Conservation (phyloP, 2,888 invertebrate genomes). For the Dugesia japonica region DNA sequence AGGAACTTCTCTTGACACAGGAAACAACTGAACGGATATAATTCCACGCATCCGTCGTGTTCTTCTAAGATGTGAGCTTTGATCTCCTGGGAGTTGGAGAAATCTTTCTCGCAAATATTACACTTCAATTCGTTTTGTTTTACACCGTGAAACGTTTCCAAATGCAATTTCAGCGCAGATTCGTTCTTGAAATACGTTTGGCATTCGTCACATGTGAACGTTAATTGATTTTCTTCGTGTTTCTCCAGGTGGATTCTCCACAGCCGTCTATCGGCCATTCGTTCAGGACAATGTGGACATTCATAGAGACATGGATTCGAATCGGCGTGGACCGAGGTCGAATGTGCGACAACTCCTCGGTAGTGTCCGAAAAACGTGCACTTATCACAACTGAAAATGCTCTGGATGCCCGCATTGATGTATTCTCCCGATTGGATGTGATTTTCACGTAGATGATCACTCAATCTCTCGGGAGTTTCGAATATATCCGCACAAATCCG, state of each 20-base stretch:
- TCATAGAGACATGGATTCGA: slow-evolving; percentile 28
- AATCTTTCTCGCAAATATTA: too few relatives aligned
- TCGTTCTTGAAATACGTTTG: slow-evolving; percentile 25
- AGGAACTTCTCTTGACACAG: slow-evolving; percentile 30
- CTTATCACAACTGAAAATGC: slow-evolving; percentile 31
- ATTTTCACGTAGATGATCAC: slow-evolving; percentile 30
- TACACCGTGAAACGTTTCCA: slow-evolving; percentile 30
- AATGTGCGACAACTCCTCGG: slow-evolving; percentile 27
- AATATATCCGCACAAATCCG: slow-evolving; percentile 31
- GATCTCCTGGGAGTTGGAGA: slow-evolving; percentile 29
- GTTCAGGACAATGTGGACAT: slow-evolving; percentile 32
- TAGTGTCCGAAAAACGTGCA: slow-evolving; percentile 32
- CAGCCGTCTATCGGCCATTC: slow-evolving; percentile 26
- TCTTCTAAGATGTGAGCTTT: slow-evolving; percentile 35
- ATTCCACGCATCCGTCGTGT: slow-evolving; percentile 31
- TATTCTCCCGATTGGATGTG: slow-evolving; percentile 33
- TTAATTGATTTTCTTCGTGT: slow-evolving; percentile 30
- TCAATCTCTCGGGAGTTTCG: slow-evolving; percentile 31
- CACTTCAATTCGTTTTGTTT: neutral
- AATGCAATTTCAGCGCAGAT: slow-evolving; percentile 26
- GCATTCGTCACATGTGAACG: slow-evolving; percentile 34
- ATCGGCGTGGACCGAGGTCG: slow-evolving; percentile 29
- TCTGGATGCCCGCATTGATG: slow-evolving; percentile 34
- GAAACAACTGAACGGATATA: slow-evolving; percentile 22
- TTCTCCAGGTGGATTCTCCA: slow-evolving; percentile 34